Evolutionary conservation across 2,113 vertebrate genomes (phyloP), one percentile per base, ranked within the genome.

Genomic region (Gnathonemus longibarbis): DNA sequence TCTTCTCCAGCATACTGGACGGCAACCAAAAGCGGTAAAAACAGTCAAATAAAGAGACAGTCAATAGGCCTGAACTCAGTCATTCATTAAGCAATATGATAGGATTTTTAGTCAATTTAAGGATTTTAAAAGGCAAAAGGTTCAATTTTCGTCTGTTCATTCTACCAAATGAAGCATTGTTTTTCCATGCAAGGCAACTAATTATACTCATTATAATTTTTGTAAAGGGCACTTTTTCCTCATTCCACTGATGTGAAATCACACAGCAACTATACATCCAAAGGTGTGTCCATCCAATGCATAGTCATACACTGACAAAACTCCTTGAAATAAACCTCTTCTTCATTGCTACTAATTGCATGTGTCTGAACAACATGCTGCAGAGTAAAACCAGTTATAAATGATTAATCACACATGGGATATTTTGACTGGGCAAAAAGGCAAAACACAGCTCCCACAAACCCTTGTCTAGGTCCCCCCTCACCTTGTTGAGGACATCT

Each of bases 401-500:
- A 15, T 74, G 35, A 39, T 17, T 31, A 17, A 84, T 77, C 6
- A 35, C 31, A 77, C 13, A 2, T 17, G 15, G 35, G 17, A 80
- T 19, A 19, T 80, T 80, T 10, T 80, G 35, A 80, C 35, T 80
- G 35, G 15, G n/a, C 9, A 27, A 70, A 70, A 27, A 42, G 13
- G 13, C n/a, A 39, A 39, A 13, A 39, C n/a, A 13, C 27, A 31
- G 74, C 31, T 42, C 35, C 35, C 74, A 6, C 42, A 80, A 19
- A 42, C 9, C 35, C 31, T 19, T 80, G 35, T 19, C 35, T 46
- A 24, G 35, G 5, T 48, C 21, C 5, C 24, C 89, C 10, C 49
- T 2, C 93, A 98, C 97, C 97, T 99, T 97, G 95, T 99, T 99
- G 56, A 99, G 96, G 89, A 99, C 98, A 0, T 99, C 98, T 90